Evolutionary conservation across 2,113 vertebrate genomes (phyloP).

Genomic region (Corythaeola cristata): DNA sequence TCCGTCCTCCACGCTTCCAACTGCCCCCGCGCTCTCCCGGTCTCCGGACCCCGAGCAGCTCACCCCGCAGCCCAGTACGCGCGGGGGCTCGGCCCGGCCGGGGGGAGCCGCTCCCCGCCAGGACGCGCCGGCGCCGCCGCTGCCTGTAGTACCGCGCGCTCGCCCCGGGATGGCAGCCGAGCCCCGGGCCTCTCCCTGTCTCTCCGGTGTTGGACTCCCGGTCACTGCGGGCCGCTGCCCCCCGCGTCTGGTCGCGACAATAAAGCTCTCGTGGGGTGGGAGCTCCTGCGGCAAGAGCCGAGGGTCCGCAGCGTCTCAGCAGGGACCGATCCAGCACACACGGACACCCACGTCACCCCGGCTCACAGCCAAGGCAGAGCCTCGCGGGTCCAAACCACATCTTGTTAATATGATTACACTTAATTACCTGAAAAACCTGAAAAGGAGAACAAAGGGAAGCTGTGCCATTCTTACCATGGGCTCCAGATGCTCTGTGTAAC

Average conservation of each 20-base stretch:
- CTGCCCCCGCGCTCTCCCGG: fast-evolving
- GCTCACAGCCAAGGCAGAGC: fast-evolving
- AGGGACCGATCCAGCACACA: fast-evolving
- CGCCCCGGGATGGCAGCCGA: background rate
- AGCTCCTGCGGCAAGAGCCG: fast-evolving
- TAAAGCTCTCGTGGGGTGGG: fast-evolving
- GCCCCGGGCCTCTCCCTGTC: background rate
- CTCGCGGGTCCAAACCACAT: too few relatives aligned
- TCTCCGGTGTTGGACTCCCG: fast-evolving
- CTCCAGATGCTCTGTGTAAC: background rate
- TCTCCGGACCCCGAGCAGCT: background rate
- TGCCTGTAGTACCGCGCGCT: background rate
- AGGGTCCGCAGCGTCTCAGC: fast-evolving
- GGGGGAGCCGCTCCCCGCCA: too few relatives aligned
- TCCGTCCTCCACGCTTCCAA: fast-evolving
- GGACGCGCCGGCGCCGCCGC: too few relatives aligned
- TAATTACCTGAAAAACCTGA: background rate
- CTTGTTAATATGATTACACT: too few relatives aligned
- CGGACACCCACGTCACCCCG: too few relatives aligned
- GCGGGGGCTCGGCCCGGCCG: too few relatives aligned
- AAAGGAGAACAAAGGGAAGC: background rate
- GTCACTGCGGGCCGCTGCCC: fast-evolving
- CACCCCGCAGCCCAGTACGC: background rate
- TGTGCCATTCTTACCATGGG: fast-evolving
- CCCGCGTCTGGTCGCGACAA: fast-evolving